Conservation (phyloP, 2,113 vertebrate species). For the Fregata magnificens region DNA sequence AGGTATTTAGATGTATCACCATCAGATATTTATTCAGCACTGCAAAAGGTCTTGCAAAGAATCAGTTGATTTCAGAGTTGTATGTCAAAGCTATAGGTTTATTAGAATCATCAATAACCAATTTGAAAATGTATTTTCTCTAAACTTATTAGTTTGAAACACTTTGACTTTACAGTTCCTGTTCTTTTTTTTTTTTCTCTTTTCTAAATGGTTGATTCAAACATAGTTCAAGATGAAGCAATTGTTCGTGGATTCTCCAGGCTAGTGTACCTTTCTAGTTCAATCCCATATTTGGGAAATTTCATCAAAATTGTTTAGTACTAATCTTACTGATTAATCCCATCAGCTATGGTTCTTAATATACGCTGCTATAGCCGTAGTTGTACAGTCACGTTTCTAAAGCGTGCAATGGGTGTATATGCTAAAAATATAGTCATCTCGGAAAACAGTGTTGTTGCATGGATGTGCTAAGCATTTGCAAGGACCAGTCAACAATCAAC, state of each 20-base stretch:
- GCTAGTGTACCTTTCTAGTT: not conserved
- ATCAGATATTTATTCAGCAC: not conserved
- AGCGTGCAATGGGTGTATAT: not conserved
- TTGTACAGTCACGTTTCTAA: not conserved
- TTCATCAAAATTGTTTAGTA: not conserved
- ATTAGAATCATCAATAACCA: not conserved
- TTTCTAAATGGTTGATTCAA: not conserved
- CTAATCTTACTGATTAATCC: not conserved
- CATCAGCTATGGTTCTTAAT: not conserved
- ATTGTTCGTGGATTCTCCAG: not conserved
- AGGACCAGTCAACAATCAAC: not conserved
- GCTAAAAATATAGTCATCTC: not conserved
- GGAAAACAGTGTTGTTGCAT: not conserved
- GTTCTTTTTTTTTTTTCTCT: not conserved
- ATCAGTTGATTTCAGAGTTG: not conserved
- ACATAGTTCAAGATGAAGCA: not conserved
- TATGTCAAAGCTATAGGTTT: not conserved
- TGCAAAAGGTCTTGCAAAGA: not conserved
- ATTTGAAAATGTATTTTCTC: not conserved
- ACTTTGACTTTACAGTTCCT: not conserved
- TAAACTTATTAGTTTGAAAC: not conserved
- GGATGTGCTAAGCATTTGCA: not conserved
- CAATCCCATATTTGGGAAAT: not conserved
- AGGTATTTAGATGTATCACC: not conserved
- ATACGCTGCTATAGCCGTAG: rapidly evolving